Evolutionary conservation across 2,888 invertebrate species (phyloP), one percentile per base, ranked within the genome.

Genomic region (Chymomyza fuscimana): DNA sequence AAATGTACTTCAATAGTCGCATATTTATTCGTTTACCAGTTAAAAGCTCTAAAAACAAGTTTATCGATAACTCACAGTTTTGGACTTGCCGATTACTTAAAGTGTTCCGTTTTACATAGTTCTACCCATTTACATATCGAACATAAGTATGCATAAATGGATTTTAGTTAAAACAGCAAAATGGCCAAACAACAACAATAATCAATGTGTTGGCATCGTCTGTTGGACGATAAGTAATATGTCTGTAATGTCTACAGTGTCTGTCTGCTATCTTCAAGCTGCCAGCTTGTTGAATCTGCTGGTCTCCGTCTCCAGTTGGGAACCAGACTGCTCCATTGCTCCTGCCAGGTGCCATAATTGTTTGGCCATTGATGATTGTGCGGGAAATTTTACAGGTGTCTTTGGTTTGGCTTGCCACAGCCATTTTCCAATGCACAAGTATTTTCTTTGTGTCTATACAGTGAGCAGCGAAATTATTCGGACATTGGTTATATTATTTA

Each of bases 131-230:
- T 4, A 46, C 12, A 7, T 46, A 12, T 46, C 10, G 12, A 12
- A 10, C 12, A 46, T 46, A 46, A 46, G 40, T 54, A 9, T 54
- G 54, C 19, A 16, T 67, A 72, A 78, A 72, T 85, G 77, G 71
- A 77, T 82, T 81, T 77, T 73, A 76, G 79, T 76, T 82, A 87
- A 87, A 84, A 87, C 83, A 82, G 77, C 68, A 67, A 81, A 77
- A 78, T 82, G 81, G 82, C 40, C 40, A 12, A 46, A 46, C 40
- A 46, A 46, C 87, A 88, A 80, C 87, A 82, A 86, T 82, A 88
- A 88, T 86, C 88, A 84, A 79, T 82, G 82, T 72, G 71, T 73
- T 69, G 81, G 74, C 86, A 77, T 77, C 77, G 83, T 79, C 25
- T 72, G 74, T 73, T 73, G 73, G 65, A 69, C 70, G 84, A 88